phyloP scores from a whole-genome alignment of 1,140 invertebrate species.

The Drosophila miranda region DNA sequence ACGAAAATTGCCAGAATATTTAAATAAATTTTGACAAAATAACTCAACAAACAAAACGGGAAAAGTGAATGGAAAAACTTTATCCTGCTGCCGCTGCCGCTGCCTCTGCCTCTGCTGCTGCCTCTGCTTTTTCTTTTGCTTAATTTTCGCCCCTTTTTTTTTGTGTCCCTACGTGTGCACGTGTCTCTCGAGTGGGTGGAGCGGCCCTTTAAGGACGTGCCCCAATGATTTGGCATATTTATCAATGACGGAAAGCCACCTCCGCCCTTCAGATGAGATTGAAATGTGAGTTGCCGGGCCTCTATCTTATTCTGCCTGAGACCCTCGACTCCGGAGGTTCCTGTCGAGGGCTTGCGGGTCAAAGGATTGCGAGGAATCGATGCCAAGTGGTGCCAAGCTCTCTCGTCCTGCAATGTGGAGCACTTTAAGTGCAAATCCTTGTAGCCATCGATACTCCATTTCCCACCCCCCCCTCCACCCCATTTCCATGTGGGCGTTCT shows the following conservation, averaged over 20 bases:
- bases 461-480: not conserved
- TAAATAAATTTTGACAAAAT: conserved; percentile 68
- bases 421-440: conserved; percentile 74
- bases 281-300: conserved; percentile 20
- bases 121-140: not conserved
- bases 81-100: not conserved
- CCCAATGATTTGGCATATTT: conserved; percentile 49
- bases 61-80: conserved; percentile 60
- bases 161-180: conserved; percentile 21
- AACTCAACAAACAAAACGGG: conserved; percentile 48
- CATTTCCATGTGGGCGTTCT: not conserved
- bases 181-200: conserved; percentile 18
- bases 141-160: conserved; percentile 26
- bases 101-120: too few relatives aligned
- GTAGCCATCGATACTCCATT: conserved; percentile 36
- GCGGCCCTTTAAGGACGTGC: conserved; percentile 51
- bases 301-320: too few relatives aligned
- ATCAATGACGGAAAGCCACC: conserved; percentile 22
- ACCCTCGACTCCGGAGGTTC: too few relatives aligned
- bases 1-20: conserved; percentile 56
- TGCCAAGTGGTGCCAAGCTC: conserved; percentile 41
- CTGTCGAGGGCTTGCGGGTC: too few relatives aligned
- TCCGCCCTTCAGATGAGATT: conserved; percentile 11
- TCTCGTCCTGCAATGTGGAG: conserved; percentile 50
- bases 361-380: conserved; percentile 41